phyloP scores from a whole-genome alignment of 2,888 invertebrate species.

The Napeogenes sylphis region DNA sequence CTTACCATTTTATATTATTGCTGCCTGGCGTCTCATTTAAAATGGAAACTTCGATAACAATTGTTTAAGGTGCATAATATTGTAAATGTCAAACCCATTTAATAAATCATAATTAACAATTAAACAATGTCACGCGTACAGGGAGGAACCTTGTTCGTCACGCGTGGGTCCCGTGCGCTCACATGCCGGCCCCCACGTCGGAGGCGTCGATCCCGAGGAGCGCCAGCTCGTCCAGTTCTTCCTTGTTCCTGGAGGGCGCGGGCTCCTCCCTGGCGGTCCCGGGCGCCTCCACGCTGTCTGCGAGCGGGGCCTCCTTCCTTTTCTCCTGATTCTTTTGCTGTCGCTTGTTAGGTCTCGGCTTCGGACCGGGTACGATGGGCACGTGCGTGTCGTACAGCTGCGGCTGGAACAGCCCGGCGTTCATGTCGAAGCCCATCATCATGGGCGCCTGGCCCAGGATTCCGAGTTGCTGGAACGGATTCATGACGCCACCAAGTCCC shows the following conservation, averaged over 20 bases:
- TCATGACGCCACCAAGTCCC: slow-evolving; percentile 39
- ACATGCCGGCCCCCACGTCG: slow-evolving; percentile 80
- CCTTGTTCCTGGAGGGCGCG: slow-evolving; percentile 56
- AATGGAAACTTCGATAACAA: too few species aligned
- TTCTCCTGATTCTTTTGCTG: slow-evolving; percentile 28
- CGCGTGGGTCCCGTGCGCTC: not conserved
- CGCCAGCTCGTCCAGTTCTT: slow-evolving; percentile 84
- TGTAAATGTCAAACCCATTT: too few species aligned
- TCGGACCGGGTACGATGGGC: slow-evolving; percentile 46
- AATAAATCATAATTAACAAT: too few species aligned
- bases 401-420: slow-evolving; percentile 50
- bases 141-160: not conserved
- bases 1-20: too few species aligned
- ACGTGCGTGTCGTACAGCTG: slow-evolving; percentile 66
- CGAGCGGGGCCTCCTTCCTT: slow-evolving; percentile 18
- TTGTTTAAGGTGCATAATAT: too few species aligned
- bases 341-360: slow-evolving; percentile 16
- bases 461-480: slow-evolving; percentile 34
- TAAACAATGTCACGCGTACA: not conserved
- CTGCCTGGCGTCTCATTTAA: too few species aligned
- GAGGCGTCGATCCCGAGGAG: slow-evolving; percentile 92
- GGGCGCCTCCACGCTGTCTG: slow-evolving; percentile 8
- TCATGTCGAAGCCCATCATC: slow-evolving; percentile 65
- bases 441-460: slow-evolving; percentile 40
- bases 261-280: slow-evolving; percentile 31